These are phyloP conservation scores for Rotaria socialis DNA, from an alignment of 2,888 invertebrate genomes.

Conservation along the genomic window DNA sequence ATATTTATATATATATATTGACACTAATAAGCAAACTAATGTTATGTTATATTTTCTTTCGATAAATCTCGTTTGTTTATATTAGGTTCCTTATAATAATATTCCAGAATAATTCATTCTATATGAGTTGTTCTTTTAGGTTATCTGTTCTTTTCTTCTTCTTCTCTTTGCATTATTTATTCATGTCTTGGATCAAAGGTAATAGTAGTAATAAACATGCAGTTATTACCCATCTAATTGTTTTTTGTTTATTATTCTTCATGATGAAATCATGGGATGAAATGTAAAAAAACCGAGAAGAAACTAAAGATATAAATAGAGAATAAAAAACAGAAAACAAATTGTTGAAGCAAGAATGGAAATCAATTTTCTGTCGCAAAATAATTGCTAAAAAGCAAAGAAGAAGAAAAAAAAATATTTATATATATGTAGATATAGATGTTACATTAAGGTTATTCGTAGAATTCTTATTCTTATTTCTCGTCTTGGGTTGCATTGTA, in stretches of 20 bases:
- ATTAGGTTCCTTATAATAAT: not conserved
- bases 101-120: not conserved
- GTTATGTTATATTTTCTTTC: not conserved
- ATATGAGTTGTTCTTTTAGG: not conserved
- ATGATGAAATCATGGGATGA: not conserved
- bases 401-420: not conserved
- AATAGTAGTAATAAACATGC: not conserved
- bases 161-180: not conserved
- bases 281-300: not conserved
- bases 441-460: not conserved
- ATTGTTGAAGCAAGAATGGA: not conserved
- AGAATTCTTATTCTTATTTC: not conserved
- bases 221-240: not conserved
- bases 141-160: not conserved
- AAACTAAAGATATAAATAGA: not conserved
- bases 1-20: not conserved
- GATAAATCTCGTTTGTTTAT: too few species aligned
- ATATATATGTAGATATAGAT: not conserved
- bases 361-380: not conserved
- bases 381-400: not conserved
- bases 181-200: not conserved
- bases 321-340: not conserved
- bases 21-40: not conserved
- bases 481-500: not conserved
- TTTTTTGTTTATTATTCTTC: not conserved